Evolutionary conservation across 2,888 invertebrate genomes (phyloP).

Genomic region (Dasypolia templi): DNA sequence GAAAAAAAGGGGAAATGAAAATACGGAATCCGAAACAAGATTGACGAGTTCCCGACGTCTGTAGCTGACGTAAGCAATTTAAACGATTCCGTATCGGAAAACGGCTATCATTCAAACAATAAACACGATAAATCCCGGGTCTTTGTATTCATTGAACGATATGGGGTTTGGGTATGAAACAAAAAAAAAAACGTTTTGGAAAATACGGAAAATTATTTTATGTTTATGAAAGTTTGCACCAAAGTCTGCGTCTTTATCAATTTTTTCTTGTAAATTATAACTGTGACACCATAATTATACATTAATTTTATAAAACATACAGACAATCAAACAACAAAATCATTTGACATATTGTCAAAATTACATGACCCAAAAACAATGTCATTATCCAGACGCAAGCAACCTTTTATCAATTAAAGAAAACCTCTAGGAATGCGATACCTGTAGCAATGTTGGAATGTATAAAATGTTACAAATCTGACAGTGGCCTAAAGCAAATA

Average conservation of each 20-base stretch:
- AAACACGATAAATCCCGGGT: conserved; percentile 63
- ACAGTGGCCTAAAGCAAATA: conserved; percentile 55
- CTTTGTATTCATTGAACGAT: conserved; percentile 35
- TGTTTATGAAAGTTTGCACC: background rate
- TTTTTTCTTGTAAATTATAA: no score
- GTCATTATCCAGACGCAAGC: background rate
- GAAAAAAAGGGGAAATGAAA: conserved; percentile 59
- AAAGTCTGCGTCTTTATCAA: no score
- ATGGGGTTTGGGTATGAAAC: background rate
- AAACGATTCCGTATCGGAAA: conserved; percentile 63
- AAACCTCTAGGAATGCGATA: conserved; percentile 22
- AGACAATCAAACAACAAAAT: no score
- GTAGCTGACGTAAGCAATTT: conserved; percentile 70
- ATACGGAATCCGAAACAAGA: conserved; percentile 66
- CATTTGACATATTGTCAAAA: no score
- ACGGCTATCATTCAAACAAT: conserved; percentile 68
- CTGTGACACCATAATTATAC: no score
- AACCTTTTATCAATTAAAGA: conserved; percentile 30
- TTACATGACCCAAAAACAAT: background rate
- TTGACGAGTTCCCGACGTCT: conserved; percentile 69
- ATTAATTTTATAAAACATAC: no score
- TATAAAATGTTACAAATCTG: conserved; percentile 64
- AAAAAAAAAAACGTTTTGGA: no score
- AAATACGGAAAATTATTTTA: background rate
- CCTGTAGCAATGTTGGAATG: conserved; percentile 50